Conservation (phyloP, 2,888 invertebrate genomes). For the Thecophora atra region DNA sequence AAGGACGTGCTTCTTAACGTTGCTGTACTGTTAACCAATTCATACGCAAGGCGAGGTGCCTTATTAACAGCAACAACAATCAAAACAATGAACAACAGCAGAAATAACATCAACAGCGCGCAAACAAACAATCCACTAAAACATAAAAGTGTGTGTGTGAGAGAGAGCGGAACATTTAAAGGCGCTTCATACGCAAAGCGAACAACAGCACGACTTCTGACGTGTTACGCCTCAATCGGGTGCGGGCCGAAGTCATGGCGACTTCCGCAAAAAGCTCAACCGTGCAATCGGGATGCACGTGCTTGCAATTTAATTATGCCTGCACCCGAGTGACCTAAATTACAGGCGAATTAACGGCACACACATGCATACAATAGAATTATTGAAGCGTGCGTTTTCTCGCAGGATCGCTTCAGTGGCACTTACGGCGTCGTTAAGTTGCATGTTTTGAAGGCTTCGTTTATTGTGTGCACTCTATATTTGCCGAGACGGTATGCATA, state of each 20-base stretch:
- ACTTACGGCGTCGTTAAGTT: constrained; percentile 5
- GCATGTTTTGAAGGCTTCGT: not conserved
- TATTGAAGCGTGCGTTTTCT: not conserved
- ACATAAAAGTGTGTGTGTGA: not conserved
- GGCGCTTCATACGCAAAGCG: not conserved
- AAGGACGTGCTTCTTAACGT: not conserved
- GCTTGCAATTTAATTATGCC: constrained; percentile 44
- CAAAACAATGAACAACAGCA: not conserved
- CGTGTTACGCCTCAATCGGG: constrained; percentile 25
- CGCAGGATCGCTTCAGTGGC: not conserved
- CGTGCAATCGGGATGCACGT: constrained; percentile 30
- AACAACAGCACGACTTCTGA: no score
- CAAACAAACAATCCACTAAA: not conserved
- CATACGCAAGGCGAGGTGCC: not conserved
- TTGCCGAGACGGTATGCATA: not conserved
- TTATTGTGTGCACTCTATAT: not conserved
- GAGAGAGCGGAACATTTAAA: not conserved
- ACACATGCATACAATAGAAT: not conserved
- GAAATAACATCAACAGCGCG: not conserved
- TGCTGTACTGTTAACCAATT: not conserved
- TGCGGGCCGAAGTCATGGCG: not conserved
- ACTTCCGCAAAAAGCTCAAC: constrained; percentile 17
- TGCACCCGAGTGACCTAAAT: constrained; percentile 34
- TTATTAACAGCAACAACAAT: not conserved
- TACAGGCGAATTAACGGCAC: constrained; percentile 21